A percentile compares a stretch with the other conserved stretches of the same genome.
Evolutionary conservation across 2,797 vertebrate genomes (phyloP).

Genomic region (Sebastes minor): DNA sequence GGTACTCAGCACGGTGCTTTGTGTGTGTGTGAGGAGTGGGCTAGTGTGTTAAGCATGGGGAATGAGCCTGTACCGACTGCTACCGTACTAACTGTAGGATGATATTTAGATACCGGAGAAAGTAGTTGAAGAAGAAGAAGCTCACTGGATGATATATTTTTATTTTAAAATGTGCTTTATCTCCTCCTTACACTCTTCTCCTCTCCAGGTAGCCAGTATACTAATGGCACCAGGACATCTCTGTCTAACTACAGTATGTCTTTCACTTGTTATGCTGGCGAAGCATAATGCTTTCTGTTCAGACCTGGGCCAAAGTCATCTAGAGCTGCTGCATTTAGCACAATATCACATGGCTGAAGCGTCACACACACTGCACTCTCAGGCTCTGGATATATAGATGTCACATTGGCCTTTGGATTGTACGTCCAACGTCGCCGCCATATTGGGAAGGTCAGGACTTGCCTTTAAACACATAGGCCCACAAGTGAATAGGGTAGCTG

Average conservation of each 20-base stretch:
- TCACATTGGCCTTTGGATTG: no score
- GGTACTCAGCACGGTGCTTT: constrained; percentile 72
- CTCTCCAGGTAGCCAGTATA: constrained; percentile 63
- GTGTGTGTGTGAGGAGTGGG: constrained; percentile 19
- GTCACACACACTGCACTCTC: not conserved
- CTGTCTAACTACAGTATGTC: constrained; percentile 70
- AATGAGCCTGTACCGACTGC: not conserved
- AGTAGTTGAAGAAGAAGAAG: not conserved
- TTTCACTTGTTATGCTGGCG: constrained; percentile 28
- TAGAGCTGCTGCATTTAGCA: not conserved
- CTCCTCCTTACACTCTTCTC: constrained; percentile 20
- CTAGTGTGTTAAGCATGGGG: constrained; percentile 28
- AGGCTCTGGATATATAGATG: not conserved
- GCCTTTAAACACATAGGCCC: no score
- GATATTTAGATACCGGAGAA: not conserved
- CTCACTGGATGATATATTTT: not conserved
- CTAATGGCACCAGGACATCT: constrained; percentile 48
- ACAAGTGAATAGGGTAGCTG: no score
- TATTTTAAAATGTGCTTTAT: constrained; percentile 3
- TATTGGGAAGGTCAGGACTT: no score
- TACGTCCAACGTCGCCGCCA: no score
- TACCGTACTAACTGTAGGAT: not conserved
- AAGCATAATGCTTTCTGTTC: constrained; percentile 4
- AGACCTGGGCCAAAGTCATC: constrained; percentile 8
- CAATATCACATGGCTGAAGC: not conserved